phyloP scores from a whole-genome alignment of 1,140 invertebrate genomes.

The Propsilocerus akamusi region DNA sequence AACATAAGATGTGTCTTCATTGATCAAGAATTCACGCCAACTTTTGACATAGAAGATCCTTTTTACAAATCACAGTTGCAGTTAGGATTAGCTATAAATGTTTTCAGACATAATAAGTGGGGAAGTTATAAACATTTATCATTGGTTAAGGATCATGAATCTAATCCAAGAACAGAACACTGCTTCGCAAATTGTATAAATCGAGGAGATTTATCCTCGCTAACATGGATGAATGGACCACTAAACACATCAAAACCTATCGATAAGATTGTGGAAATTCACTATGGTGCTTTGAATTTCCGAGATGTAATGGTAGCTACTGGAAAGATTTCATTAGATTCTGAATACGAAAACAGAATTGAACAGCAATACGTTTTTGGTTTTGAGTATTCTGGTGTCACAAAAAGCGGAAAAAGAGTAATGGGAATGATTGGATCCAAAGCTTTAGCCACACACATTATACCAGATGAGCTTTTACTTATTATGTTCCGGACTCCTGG shows the following conservation, averaged over 20 bases:
- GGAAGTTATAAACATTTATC: too few species aligned
- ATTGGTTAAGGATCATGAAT: too few species aligned
- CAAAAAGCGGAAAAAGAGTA: too few species aligned
- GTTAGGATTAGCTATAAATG: slow-evolving; percentile 62
- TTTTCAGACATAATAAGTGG: slow-evolving; percentile 47
- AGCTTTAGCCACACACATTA: too few species aligned
- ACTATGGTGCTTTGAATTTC: slow-evolving; percentile 54
- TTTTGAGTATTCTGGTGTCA: slow-evolving; percentile 51
- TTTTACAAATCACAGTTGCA: slow-evolving; percentile 44
- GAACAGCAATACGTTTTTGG: slow-evolving; percentile 47
- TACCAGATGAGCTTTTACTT: too few species aligned
- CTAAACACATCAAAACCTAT: slow-evolving; percentile 20
- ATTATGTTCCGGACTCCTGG: too few species aligned
- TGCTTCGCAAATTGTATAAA: slow-evolving; percentile 58
- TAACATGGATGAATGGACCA: slow-evolving; percentile 63
- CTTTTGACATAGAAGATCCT: slow-evolving; percentile 38
- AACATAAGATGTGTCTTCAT: slow-evolving; percentile 40
- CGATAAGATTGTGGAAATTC: slow-evolving; percentile 30
- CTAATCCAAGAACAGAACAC: slow-evolving; percentile 31
- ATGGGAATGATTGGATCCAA: too few species aligned
- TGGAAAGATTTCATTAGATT: slow-evolving; percentile 45
- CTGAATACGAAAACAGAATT: slow-evolving; percentile 30
- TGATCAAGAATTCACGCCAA: slow-evolving; percentile 39
- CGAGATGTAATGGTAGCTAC: slow-evolving; percentile 60
- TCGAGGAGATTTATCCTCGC: slow-evolving; percentile 65